Evolutionary conservation across 2,113 vertebrate genomes (phyloP).

Genomic region (Limnothrissa miodon): DNA sequence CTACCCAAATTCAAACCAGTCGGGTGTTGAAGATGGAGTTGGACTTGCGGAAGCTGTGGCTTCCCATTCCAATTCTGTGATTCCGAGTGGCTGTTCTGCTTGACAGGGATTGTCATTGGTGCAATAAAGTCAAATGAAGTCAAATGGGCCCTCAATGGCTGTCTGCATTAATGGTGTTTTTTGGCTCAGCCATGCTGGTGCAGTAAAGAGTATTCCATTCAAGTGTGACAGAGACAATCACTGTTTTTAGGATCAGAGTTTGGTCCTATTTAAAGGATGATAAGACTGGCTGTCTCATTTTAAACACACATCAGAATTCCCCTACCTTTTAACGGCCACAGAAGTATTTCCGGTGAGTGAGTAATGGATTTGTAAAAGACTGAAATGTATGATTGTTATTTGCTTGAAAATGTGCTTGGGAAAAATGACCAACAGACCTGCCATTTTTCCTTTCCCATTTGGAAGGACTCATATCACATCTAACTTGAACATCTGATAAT

Average conservation of each 20-base stretch:
- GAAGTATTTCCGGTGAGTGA: not conserved
- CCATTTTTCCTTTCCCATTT: not conserved
- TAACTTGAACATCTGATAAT: not conserved
- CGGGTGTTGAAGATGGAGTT: conserved; percentile 67
- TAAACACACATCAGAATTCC: not conserved
- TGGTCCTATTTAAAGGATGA: conserved; percentile 16
- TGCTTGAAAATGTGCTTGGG: not conserved
- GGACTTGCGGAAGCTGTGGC: conserved; percentile 52
- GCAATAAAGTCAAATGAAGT: conserved; percentile 71
- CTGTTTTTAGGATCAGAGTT: conserved; percentile 43
- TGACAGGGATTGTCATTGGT: conserved; percentile 70
- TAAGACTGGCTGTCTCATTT: not conserved
- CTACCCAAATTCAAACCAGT: conserved; percentile 58
- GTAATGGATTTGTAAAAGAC: not conserved
- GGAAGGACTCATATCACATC: not conserved
- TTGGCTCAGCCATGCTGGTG: conserved; percentile 13
- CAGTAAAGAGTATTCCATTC: conserved; percentile 33
- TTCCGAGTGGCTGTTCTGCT: conserved; percentile 70
- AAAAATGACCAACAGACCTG: not conserved
- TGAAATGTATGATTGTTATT: not conserved
- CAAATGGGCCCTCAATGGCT: conserved; percentile 54
- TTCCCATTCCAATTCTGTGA: conserved; percentile 67
- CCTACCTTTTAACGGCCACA: not conserved
- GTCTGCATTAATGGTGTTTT: conserved; percentile 55
- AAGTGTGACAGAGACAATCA: conserved; percentile 42